Conservation (phyloP, 1,140 invertebrate species). For the Platorchestia sp. region DNA sequence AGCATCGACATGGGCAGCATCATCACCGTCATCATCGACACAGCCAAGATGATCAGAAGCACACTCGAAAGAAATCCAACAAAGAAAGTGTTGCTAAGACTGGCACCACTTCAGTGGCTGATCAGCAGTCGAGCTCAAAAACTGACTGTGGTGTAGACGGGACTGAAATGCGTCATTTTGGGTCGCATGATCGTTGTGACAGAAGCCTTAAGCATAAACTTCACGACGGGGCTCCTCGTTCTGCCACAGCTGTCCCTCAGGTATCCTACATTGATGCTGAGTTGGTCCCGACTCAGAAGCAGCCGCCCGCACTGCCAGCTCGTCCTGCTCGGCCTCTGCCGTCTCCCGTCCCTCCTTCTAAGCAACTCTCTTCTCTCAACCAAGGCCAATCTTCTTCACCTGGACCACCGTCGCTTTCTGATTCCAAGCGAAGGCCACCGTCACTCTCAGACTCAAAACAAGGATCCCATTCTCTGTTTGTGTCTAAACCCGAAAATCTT, state of each 20-base stretch:
- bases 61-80: not conserved
- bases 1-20: not conserved
- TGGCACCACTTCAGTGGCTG: not conserved
- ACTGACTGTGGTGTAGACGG: not conserved
- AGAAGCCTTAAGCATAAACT: not conserved
- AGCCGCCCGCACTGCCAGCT: not conserved
- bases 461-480: not conserved
- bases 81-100: not conserved
- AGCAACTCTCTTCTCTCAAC: not conserved
- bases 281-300: not conserved
- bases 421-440: not conserved
- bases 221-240: not conserved
- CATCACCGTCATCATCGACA: not conserved
- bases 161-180: constrained; percentile 8
- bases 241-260: not conserved
- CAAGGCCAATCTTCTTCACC: not conserved
- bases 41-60: not conserved
- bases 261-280: not conserved
- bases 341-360: constrained; percentile 5
- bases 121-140: not conserved
- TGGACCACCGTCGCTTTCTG: not conserved
- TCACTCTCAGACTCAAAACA: not conserved
- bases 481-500: not conserved
- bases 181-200: not conserved
- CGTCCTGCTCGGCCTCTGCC: not conserved